Percentiles rank a stretch among this genome's conserved stretches.
Evolutionary conservation across 2,113 vertebrate species (phyloP).

Genomic region (Chinchilla lanigera): DNA sequence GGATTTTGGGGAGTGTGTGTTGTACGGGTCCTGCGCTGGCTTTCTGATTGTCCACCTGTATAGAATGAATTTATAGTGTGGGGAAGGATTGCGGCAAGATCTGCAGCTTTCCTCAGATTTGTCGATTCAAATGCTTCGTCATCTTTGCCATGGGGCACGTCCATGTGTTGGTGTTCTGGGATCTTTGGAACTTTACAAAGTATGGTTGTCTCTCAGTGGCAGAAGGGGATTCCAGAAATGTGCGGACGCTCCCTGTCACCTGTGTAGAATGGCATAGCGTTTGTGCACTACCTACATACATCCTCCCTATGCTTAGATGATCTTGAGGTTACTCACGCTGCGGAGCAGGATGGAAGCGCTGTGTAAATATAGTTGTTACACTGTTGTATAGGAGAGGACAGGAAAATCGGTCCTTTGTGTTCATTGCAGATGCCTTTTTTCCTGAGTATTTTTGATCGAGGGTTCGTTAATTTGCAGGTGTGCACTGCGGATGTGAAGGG

Average conservation of each 20-base stretch:
- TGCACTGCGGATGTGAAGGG: background rate
- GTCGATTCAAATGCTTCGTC: background rate
- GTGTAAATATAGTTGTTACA: background rate
- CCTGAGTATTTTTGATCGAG: background rate
- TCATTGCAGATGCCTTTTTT: background rate
- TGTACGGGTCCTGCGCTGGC: background rate
- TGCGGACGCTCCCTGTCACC: background rate
- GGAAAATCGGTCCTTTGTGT: background rate
- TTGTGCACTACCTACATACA: background rate
- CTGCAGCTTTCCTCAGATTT: background rate
- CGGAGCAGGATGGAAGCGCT: background rate
- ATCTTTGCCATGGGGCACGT: background rate
- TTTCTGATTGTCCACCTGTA: background rate
- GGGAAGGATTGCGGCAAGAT: background rate
- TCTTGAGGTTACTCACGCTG: background rate
- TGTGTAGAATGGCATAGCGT: background rate
- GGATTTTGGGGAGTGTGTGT: no score
- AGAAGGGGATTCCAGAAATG: background rate
- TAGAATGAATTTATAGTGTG: background rate
- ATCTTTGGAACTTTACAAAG: background rate
- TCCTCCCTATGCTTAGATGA: background rate
- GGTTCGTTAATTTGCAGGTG: background rate
- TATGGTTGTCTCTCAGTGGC: no score
- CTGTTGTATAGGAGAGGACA: background rate
- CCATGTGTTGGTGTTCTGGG: no score